Evolutionary conservation across 2,797 vertebrate species (phyloP).

Genomic region (Kryptopterus vitreolus): DNA sequence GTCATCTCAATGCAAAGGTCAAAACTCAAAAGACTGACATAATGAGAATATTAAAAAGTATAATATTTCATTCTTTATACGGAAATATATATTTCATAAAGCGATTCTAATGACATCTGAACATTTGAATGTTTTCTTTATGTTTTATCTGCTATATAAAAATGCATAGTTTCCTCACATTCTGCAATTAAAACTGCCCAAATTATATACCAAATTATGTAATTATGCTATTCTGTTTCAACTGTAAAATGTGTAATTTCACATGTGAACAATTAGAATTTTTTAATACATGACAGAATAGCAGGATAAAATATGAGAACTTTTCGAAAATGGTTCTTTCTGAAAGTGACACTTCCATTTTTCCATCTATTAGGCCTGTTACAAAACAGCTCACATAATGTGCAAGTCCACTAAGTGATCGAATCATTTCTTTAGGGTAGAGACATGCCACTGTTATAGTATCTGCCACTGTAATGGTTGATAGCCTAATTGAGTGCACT

Average conservation of each 20-base stretch:
- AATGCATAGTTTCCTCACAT: conserved; percentile 10
- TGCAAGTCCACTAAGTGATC: background rate
- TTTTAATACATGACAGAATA: conserved; percentile 11
- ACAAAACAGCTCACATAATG: background rate
- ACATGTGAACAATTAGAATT: background rate
- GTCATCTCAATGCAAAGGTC: conserved; percentile 35
- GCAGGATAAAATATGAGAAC: background rate
- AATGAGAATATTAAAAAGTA: conserved; percentile 31
- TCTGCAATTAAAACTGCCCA: conserved; percentile 8
- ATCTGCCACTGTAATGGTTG: conserved; percentile 46
- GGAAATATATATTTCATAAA: background rate
- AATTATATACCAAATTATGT: conserved; percentile 12
- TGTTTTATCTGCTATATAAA: conserved; percentile 1
- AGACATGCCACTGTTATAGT: conserved; percentile 28
- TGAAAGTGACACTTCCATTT: background rate
- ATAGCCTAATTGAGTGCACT: conserved; percentile 47
- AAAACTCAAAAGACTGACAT: conserved; percentile 30
- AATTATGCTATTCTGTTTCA: background rate
- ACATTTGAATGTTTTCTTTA: background rate
- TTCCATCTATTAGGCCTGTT: background rate
- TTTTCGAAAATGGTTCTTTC: background rate
- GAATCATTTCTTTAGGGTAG: conserved; percentile 17
- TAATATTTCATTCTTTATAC: conserved; percentile 5
- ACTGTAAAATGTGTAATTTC: conserved; percentile 1
- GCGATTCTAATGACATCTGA: background rate